Percentiles rank a stretch among this genome's conserved stretches.
Conservation (phyloP, 2,888 invertebrate genomes). For the Acanthococcus lagerstroemiae region DNA sequence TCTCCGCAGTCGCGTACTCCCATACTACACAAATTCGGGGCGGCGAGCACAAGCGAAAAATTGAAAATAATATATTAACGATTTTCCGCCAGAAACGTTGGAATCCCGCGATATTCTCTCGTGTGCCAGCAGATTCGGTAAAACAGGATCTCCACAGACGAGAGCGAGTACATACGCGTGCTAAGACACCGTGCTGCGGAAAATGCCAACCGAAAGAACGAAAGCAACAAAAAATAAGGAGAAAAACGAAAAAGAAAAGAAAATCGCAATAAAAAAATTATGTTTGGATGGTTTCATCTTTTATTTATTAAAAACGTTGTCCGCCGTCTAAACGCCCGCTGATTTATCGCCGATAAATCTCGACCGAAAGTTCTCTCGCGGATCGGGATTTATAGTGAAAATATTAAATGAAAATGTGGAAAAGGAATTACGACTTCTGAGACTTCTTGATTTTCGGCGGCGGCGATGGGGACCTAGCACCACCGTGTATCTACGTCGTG, state of each 20-base stretch:
- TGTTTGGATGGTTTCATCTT: slow-evolving; percentile 10
- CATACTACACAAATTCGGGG: no score
- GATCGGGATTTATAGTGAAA: slow-evolving; percentile 14
- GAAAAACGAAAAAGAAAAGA: not conserved
- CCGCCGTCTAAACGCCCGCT: slow-evolving; percentile 3
- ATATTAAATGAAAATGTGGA: slow-evolving; percentile 27
- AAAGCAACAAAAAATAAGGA: no score
- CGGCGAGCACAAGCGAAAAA: no score
- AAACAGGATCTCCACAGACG: no score
- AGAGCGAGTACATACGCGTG: no score
- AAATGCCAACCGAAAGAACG: no score
- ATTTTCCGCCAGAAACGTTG: no score
- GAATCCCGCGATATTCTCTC: no score
- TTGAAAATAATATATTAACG: no score
- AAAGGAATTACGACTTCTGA: slow-evolving; percentile 21
- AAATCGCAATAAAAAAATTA: slow-evolving; percentile 10
- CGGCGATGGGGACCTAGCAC: not conserved
- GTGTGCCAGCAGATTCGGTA: no score
- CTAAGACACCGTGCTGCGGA: no score
- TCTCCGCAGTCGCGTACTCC: no score
- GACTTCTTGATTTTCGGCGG: not conserved
- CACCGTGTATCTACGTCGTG: not conserved
- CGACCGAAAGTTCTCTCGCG: slow-evolving; percentile 2
- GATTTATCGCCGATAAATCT: slow-evolving; percentile 24
- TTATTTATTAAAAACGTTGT: slow-evolving; percentile 18